These are phyloP conservation scores for Heliconius hermathena DNA, from an alignment of 1,140 invertebrate genomes.

Conservation along the genomic window DNA sequence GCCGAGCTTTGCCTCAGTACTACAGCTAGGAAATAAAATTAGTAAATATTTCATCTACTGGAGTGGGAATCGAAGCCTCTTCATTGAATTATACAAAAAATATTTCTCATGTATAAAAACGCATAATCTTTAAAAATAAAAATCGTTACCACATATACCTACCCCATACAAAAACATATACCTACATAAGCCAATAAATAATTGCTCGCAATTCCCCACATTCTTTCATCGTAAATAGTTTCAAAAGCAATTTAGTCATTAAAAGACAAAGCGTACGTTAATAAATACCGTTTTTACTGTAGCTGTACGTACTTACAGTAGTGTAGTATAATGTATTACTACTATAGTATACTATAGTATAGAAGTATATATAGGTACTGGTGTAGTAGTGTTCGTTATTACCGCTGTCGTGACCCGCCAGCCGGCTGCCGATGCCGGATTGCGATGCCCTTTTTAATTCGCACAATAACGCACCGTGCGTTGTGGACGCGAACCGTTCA, in stretches of 20 bases:
- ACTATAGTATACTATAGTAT: neutral
- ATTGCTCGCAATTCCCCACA: neutral
- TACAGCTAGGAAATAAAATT: too few relatives aligned
- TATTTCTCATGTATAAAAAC: neutral
- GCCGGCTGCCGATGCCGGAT: conserved; percentile 54
- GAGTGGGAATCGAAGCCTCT: too few relatives aligned
- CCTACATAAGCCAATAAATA: neutral
- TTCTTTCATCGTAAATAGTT: conserved; percentile 14
- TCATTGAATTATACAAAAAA: too few relatives aligned
- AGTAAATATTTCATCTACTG: too few relatives aligned
- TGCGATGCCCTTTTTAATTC: conserved; percentile 71
- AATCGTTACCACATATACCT: neutral
- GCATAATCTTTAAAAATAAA: neutral
- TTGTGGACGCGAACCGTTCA: conserved; percentile 32
- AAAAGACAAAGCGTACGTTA: conserved; percentile 38
- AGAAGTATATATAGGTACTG: neutral
- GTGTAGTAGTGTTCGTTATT: conserved; percentile 33
- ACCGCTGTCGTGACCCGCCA: conserved; percentile 62
- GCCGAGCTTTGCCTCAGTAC: too few relatives aligned
- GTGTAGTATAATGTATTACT: neutral
- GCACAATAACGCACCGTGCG: conserved; percentile 69
- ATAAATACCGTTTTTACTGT: conserved; percentile 35
- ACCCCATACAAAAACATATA: neutral
- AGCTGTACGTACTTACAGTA: neutral
- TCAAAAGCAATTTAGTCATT: conserved; percentile 34